Evolutionary conservation across 2,888 invertebrate genomes (phyloP).

Genomic region (Zaprionus bogoriensis): DNA sequence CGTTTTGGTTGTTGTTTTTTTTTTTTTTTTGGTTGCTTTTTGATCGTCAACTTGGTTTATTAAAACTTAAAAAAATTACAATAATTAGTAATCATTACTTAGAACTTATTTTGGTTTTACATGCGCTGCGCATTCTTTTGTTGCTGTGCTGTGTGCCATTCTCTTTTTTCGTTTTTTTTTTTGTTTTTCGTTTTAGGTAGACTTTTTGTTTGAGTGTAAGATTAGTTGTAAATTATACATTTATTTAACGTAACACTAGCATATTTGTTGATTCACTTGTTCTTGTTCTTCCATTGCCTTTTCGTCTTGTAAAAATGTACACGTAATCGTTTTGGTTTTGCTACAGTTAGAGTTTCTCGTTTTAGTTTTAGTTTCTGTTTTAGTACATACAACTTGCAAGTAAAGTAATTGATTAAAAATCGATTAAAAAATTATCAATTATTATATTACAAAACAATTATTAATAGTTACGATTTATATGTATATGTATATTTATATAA

Average conservation of each 20-base stretch:
- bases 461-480: slow-evolving; percentile 47
- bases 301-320: slow-evolving; percentile 58
- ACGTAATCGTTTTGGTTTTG: slow-evolving; percentile 63
- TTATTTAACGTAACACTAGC: slow-evolving; percentile 72
- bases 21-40: slow-evolving; percentile 57
- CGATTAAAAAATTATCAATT: slow-evolving; percentile 49
- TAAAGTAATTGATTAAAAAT: slow-evolving; percentile 54
- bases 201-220: slow-evolving; percentile 74
- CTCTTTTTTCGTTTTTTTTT: background rate
- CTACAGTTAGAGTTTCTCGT: slow-evolving; percentile 58
- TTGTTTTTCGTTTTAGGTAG: slow-evolving; percentile 54
- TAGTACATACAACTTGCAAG: slow-evolving; percentile 70
- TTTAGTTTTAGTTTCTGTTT: slow-evolving; percentile 31
- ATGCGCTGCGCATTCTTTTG: slow-evolving; percentile 78
- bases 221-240: slow-evolving; percentile 58
- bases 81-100: slow-evolving; percentile 66
- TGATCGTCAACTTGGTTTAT: slow-evolving; percentile 78
- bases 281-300: slow-evolving; percentile 11
- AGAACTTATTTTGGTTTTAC: slow-evolving; percentile 75
- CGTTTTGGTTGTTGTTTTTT: slow-evolving; percentile 14
- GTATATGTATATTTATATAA: slow-evolving; percentile 37
- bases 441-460: slow-evolving; percentile 63
- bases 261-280: slow-evolving; percentile 4
- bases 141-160: slow-evolving; percentile 65
- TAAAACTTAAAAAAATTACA: slow-evolving; percentile 72